phyloP scores from a whole-genome alignment of 2,888 invertebrate genomes.

The Andrena minutula region DNA sequence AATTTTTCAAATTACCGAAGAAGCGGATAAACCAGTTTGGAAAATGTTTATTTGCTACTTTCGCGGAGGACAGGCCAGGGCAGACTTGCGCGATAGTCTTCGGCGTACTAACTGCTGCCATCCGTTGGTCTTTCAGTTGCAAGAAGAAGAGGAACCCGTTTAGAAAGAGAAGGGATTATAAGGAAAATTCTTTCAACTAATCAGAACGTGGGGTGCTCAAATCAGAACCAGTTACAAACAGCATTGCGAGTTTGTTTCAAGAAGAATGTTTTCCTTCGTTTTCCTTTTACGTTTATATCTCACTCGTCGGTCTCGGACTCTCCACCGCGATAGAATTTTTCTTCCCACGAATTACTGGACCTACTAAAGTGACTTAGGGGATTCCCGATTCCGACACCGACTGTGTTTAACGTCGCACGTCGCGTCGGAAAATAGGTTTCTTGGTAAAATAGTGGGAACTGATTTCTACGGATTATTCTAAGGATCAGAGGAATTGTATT shows the following conservation, averaged over 20 bases:
- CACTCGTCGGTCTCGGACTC: neutral
- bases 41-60: too few relatives aligned
- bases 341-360: neutral
- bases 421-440: neutral
- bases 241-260: neutral
- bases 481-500: neutral
- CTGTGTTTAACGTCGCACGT: neutral
- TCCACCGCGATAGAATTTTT: neutral
- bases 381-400: conserved; percentile 12
- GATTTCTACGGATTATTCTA: neutral
- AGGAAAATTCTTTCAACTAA: too few relatives aligned
- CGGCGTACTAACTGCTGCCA: too few relatives aligned
- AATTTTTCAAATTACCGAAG: too few relatives aligned
- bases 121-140: too few relatives aligned
- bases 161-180: too few relatives aligned
- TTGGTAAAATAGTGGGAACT: neutral
- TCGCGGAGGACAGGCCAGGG: too few relatives aligned
- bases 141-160: too few relatives aligned
- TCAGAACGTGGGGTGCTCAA: too few relatives aligned
- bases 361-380: neutral
- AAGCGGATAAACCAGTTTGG: too few relatives aligned
- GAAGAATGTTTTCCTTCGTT: neutral
- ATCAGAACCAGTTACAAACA: neutral
- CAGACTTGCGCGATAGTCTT: too few relatives aligned
- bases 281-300: neutral